phyloP scores from a whole-genome alignment of 2,113 vertebrate genomes.

The Panthera uncia region DNA sequence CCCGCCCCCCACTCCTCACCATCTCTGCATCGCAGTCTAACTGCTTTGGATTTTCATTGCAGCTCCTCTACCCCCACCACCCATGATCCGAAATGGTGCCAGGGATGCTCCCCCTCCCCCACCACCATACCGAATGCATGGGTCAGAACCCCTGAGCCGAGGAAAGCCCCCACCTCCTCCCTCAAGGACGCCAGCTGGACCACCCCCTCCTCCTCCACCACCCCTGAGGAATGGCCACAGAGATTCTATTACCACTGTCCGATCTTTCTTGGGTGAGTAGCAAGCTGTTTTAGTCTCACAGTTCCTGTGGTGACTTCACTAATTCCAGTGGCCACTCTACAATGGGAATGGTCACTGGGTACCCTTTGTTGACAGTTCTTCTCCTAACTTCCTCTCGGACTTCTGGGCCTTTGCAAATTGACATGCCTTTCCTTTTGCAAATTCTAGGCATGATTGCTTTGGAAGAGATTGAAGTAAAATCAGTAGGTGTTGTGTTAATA shows the following conservation, averaged over 20 bases:
- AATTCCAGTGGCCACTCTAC: neutral
- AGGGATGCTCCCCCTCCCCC: conserved; percentile 92
- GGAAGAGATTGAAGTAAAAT: neutral
- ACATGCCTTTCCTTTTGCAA: neutral
- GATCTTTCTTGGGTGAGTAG: conserved; percentile 90
- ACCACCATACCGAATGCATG: conserved; percentile 90
- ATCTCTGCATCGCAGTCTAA: neutral
- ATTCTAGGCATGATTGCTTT: neutral
- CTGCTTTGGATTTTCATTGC: conserved; percentile 63
- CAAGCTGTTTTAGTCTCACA: neutral
- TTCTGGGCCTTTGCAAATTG: neutral
- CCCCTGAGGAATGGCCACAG: conserved; percentile 95
- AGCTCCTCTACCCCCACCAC: conserved; percentile 86
- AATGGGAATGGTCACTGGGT: neutral
- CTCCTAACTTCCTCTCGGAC: neutral
- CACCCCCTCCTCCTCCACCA: conserved; percentile 92
- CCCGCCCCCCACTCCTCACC: neutral
- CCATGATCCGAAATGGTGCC: conserved; percentile 88
- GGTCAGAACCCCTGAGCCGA: conserved; percentile 86
- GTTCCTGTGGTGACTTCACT: neutral
- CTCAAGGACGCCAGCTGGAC: conserved; percentile 90
- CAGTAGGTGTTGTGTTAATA: neutral
- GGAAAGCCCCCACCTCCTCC: conserved; percentile 90
- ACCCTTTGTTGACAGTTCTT: neutral
- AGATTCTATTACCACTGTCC: conserved; percentile 86